Evolutionary conservation across 2,888 invertebrate genomes (phyloP), one percentile per base, ranked within the genome.

Genomic region (Chalcosyrphus nemorum): DNA sequence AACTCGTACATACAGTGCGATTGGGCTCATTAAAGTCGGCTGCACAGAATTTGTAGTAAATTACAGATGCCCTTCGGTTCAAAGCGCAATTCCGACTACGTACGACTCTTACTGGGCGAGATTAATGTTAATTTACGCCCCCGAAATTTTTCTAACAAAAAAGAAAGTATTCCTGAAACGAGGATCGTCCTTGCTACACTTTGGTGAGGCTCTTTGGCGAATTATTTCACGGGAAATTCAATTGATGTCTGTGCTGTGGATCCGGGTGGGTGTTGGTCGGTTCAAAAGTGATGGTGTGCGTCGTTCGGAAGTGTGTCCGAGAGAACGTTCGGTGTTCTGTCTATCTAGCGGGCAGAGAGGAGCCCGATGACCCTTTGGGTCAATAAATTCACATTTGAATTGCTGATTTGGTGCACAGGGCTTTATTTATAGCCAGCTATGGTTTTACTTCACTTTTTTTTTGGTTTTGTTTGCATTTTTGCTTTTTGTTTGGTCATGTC

Each of bases 301-400:
- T 21, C 29, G 19, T n/a, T 56, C 15, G 11, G 27, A 17, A n/a
- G n/a, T n/a, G 45, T 45, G 54, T 56, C 35, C 43, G 54, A 27
- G 54, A 27, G 6, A 24, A 54, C 19, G 17, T 29, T 29, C 32
- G 11, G n/a, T n/a, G n/a, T n/a, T n/a, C 50, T 52, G 57, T 68
- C 29, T 54, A 35, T 61, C 68, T 70, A 11, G n/a, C n/a, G n/a
- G 38, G 35, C 57, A 32, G 59, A n/a, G n/a, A n/a, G n/a, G n/a
- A 74, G 61, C 78, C 66, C 72, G 74, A 68, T 74, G 82, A 74
- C 80, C 80, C 84, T 70, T 80, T 45, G 75, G 84, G 84, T 78
- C 78, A 80, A 80, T 84, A 84, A 84, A 84, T 80, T 17, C 80
- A 75, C 84, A 80, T 84, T 84, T 84, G 80, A 84, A 84, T 84